Evolutionary conservation across 2,113 vertebrate genomes (phyloP).

Genomic region (Anolis sagrei): DNA sequence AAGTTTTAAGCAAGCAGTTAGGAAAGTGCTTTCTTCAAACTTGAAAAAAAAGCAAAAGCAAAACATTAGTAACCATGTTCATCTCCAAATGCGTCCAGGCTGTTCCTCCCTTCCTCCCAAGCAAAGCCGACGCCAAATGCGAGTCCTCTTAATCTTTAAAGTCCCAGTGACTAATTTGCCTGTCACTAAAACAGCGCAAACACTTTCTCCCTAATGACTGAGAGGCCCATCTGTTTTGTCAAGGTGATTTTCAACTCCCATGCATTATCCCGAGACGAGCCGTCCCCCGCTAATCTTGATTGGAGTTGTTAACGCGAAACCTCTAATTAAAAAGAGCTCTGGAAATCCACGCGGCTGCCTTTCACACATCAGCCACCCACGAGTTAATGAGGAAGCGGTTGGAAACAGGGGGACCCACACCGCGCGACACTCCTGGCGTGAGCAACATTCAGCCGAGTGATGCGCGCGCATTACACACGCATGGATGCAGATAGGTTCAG

Average conservation of each 20-base stretch:
- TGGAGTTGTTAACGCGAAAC: conserved; percentile 67
- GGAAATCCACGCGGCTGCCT: not conserved
- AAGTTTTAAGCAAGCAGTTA: conserved; percentile 57
- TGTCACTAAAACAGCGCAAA: conserved; percentile 49
- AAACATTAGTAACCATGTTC: not conserved
- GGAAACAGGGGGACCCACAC: not conserved
- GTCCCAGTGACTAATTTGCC: conserved; percentile 55
- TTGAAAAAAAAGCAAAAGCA: too few species aligned
- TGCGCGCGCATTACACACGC: not conserved
- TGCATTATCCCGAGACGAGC: conserved; percentile 19
- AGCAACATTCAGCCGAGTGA: not conserved
- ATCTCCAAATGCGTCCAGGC: not conserved
- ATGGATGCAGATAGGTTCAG: not conserved
- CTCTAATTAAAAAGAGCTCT: conserved; percentile 63
- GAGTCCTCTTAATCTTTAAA: conserved; percentile 43
- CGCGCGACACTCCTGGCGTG: not conserved
- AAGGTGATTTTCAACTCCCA: conserved; percentile 52
- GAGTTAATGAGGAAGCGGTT: not conserved
- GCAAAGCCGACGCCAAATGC: not conserved
- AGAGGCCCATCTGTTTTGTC: conserved; percentile 71
- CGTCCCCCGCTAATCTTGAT: conserved; percentile 58
- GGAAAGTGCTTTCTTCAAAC: too few species aligned
- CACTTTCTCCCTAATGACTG: conserved; percentile 61
- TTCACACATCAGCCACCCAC: conserved; percentile 10
- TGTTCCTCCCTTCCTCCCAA: conserved; percentile 23